Evolutionary conservation across 2,797 vertebrate species (phyloP).

Genomic region (Acrocephalus scirpaceus): DNA sequence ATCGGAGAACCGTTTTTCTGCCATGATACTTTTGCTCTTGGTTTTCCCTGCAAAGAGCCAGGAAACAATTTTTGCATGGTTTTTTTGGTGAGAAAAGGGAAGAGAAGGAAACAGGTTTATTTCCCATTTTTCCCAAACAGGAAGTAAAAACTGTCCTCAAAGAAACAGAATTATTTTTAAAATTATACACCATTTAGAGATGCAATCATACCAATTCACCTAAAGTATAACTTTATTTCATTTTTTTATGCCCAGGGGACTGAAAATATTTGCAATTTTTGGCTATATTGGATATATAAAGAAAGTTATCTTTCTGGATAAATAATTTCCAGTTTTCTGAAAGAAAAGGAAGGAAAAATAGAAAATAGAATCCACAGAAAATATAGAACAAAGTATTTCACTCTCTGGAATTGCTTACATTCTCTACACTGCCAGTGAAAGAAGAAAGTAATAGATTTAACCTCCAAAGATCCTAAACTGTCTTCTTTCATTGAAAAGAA

Average conservation of each 20-base stretch:
- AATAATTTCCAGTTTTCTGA: not conserved
- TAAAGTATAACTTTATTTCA: not conserved
- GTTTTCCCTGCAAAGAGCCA: constrained; percentile 86
- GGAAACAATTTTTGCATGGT: not conserved
- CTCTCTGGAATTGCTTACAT: not conserved
- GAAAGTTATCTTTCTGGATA: not conserved
- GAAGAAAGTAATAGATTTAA: not conserved
- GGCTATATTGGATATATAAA: not conserved
- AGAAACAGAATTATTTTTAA: not conserved
- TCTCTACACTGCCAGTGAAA: not conserved
- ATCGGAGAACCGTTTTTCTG: constrained; percentile 87
- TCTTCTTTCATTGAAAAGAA: not conserved
- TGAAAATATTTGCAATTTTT: not conserved
- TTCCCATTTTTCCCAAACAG: not conserved
- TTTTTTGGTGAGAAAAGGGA: not conserved
- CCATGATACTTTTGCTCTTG: constrained; percentile 93
- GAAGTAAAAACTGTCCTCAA: not conserved
- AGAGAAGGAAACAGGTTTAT: not conserved
- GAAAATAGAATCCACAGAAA: not conserved
- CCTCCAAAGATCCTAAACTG: not conserved
- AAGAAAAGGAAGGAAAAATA: not conserved
- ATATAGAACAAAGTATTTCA: not conserved
- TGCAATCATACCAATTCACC: not conserved
- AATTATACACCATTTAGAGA: not conserved
- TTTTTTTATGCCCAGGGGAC: not conserved